A percentile compares a stretch with the other conserved stretches of the same genome.
Conservation (phyloP, 35 echinoderm and acorn worm species). For the Diadema setosum region DNA sequence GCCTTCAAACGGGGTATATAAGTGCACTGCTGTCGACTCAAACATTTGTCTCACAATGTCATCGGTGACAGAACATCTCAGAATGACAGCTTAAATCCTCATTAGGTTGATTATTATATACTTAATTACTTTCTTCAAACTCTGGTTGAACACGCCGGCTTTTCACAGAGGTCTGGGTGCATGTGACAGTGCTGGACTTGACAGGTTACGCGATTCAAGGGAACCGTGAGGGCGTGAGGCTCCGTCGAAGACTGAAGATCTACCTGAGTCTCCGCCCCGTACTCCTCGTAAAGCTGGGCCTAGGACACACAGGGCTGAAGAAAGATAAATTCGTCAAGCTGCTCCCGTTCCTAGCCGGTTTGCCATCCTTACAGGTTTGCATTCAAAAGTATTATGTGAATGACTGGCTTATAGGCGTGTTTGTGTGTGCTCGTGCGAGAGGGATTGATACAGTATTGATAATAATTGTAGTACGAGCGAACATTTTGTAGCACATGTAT, state of each 20-base stretch:
- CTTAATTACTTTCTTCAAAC: too few relatives aligned
- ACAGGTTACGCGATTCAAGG: not conserved
- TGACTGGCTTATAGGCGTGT: not conserved
- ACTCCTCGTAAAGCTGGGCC: not conserved
- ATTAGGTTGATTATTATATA: too few relatives aligned
- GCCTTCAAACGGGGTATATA: too few relatives aligned
- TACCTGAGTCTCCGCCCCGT: not conserved
- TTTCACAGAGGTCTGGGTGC: too few relatives aligned
- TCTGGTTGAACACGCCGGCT: too few relatives aligned
- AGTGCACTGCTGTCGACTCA: too few relatives aligned
- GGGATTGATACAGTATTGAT: not conserved
- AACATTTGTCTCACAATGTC: too few relatives aligned
- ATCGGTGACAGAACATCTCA: too few relatives aligned
- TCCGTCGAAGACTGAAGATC: not conserved
- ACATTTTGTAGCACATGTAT: not conserved
- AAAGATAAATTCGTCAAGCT: not conserved
- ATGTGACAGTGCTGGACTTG: too few relatives aligned
- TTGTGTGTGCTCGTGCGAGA: not conserved
- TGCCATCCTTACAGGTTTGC: not conserved
- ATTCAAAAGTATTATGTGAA: not conserved
- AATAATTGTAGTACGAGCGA: not conserved
- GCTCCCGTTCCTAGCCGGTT: not conserved
- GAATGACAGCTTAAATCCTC: too few relatives aligned
- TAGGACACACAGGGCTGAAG: not conserved
- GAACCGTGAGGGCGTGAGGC: not conserved